phyloP scores from a whole-genome alignment of 1,140 invertebrate species.

The Pogonomyrmex californicus region DNA sequence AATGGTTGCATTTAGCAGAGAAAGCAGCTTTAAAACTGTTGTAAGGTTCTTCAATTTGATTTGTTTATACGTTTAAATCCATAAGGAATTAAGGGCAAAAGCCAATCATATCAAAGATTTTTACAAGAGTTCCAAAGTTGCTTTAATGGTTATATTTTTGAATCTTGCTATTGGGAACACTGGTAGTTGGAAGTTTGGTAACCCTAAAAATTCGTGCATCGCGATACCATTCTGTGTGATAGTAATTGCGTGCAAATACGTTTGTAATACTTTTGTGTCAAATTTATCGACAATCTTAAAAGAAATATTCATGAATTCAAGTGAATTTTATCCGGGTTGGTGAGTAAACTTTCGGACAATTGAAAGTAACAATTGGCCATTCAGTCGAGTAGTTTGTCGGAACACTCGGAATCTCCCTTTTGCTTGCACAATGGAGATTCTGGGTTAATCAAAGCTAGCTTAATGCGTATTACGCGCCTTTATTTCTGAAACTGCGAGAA shows the following conservation, averaged over 20 bases:
- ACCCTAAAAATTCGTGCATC: background rate
- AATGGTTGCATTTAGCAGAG: too few relatives aligned
- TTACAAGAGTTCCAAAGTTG: too few relatives aligned
- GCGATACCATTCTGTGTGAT: background rate
- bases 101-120: too few relatives aligned
- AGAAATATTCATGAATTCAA: constrained; percentile 7
- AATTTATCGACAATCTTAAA: background rate
- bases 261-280: background rate
- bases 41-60: too few relatives aligned
- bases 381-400: background rate
- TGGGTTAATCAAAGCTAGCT: background rate
- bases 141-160: too few relatives aligned
- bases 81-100: too few relatives aligned
- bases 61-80: too few relatives aligned
- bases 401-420: background rate
- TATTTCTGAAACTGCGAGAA: background rate
- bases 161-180: background rate
- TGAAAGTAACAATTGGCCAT: background rate
- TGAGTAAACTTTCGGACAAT: background rate
- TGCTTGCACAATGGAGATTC: background rate
- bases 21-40: too few relatives aligned
- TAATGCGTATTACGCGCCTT: background rate
- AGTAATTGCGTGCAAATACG: background rate
- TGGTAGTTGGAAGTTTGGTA: background rate
- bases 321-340: background rate